phyloP scores from a whole-genome alignment of 2,888 invertebrate species.

The Dasypolia templi region DNA sequence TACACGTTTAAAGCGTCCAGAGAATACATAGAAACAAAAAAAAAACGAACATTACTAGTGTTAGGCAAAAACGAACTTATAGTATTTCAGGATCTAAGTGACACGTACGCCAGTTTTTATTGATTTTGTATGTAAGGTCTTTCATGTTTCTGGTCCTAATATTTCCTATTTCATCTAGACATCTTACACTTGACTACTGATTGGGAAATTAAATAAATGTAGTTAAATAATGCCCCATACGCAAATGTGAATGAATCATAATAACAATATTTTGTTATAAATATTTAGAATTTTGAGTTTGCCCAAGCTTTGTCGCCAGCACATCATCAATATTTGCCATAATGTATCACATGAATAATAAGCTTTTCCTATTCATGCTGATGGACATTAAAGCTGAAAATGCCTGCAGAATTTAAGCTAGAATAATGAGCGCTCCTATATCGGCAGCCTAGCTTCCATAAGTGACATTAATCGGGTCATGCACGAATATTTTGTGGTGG shows the following conservation, averaged over 20 bases:
- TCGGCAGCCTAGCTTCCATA: conserved; percentile 1
- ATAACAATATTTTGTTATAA: neutral
- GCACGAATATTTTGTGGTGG: conserved; percentile 24
- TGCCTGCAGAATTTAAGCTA: conserved; percentile 31
- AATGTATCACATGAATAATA: neutral
- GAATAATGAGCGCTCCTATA: conserved; percentile 26
- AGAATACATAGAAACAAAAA: too few species aligned
- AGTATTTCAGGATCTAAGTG: neutral
- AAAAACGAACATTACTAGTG: too few species aligned
- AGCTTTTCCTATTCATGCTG: conserved; percentile 12
- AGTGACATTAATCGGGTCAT: conserved; percentile 17
- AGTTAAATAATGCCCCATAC: neutral
- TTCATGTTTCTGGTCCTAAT: neutral
- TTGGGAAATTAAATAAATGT: neutral
- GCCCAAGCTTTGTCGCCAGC: neutral
- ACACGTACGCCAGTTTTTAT: neutral
- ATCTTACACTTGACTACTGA: neutral
- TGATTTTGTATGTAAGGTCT: neutral
- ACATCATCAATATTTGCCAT: neutral
- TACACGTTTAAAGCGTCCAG: too few species aligned
- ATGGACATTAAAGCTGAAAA: conserved; percentile 21
- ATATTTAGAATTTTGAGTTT: too few species aligned
- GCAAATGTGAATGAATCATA: neutral
- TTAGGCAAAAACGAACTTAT: neutral
- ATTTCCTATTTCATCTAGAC: too few species aligned